Conservation (phyloP, 1,140 invertebrate species). For the Nylanderia fulva region DNA sequence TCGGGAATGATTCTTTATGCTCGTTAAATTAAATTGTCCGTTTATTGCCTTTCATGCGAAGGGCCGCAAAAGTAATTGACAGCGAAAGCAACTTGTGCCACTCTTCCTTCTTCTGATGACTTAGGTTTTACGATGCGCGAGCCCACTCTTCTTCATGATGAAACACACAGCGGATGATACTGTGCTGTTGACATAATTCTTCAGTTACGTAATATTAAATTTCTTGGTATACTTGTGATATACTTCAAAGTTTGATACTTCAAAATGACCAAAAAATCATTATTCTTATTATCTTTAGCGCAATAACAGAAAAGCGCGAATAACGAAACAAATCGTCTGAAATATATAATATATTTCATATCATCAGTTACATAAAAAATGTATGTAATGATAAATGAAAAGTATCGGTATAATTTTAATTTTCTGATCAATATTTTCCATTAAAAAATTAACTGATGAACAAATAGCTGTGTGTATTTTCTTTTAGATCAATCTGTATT, state of each 20-base stretch:
- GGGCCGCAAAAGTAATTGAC: constrained; percentile 61
- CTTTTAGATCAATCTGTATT: background rate
- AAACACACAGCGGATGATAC: constrained; percentile 49
- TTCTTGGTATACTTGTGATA: constrained; percentile 6
- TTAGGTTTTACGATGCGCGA: constrained; percentile 63
- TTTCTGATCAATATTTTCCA: background rate
- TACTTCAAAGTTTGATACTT: background rate
- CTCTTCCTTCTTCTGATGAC: constrained; percentile 64
- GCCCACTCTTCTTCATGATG: constrained; percentile 39
- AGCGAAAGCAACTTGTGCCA: constrained; percentile 44
- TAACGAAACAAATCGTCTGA: background rate
- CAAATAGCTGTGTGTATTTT: background rate
- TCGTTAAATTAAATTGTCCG: constrained; percentile 51
- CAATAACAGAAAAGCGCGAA: background rate
- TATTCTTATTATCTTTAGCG: background rate
- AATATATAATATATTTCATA: background rate
- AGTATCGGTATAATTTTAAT: background rate
- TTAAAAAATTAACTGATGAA: background rate
- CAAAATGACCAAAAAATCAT: background rate
- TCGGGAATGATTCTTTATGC: constrained; percentile 13
- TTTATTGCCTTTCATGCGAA: constrained; percentile 57
- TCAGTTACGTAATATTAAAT: constrained; percentile 18
- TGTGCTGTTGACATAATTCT: constrained; percentile 56
- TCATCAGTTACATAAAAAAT: no score
- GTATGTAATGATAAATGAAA: background rate